Base-by-base conservation (phyloP, 2,888 invertebrate genomes). In the Aleiodes alternator region DNA sequence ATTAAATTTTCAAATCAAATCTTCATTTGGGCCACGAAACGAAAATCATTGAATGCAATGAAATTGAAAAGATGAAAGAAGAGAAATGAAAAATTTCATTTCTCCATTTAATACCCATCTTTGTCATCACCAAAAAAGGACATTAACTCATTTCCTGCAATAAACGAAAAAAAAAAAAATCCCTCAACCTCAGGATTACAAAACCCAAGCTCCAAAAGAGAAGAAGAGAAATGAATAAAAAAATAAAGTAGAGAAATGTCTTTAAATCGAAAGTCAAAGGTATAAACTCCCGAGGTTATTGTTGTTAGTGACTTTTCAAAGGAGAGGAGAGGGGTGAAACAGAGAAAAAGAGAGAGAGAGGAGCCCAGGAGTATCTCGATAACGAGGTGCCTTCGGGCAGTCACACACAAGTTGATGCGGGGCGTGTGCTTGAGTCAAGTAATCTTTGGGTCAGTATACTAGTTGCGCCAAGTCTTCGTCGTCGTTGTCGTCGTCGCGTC, bases 381-480 rank as follows among this genome's bases (percentile, higher is more conserved):
- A 64, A 64, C 64, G 64, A 64, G 64, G 64, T 64, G 64, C 64
- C 64, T 64, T 64, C 64, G 48, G 64, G 64, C 64, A 64, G 64
- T 70, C 43, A 64, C 69, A 51, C 72, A 64, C 43, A 53, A 72
- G 69, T 77, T 64, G 66, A 70, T 73, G 64, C 43, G 64, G 64
- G 64, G 64, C 64, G 64, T 64, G 64, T 48, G 64, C 64, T 16
- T 14, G 80, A 50, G 50, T 76, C 59, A 48, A 80, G 81, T 83
- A 83, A 85, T 85, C 84, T 83, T 85, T 84, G 77, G 86, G 85
- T 85, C 84, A 84, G 85, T 83, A 82, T 84, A 86, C 83, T 82
- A 81, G 66, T 77, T 75, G 79, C 80, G 80, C 77, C 78, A 71
- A 77, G 76, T 76, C 69, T 23, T 23, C 1, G 57, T 68, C 64